Conservation (phyloP, 2,888 invertebrate genomes). For the Rhagonycha lutea region DNA sequence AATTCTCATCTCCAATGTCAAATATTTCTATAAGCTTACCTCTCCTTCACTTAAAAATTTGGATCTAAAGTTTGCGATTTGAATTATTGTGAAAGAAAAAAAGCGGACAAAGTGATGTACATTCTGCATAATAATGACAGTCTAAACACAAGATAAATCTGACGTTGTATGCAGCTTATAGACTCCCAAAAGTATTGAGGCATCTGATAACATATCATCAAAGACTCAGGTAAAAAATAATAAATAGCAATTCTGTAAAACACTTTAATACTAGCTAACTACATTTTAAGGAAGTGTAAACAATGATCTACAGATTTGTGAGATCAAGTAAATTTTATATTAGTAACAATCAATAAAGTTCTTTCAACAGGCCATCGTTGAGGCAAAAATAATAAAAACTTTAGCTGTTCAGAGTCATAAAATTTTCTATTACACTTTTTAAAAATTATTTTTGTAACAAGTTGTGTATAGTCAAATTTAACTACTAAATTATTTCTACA, state of each 20-base stretch:
- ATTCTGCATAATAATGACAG: too few relatives aligned
- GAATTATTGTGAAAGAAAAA: too few relatives aligned
- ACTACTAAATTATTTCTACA: background rate
- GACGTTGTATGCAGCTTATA: too few relatives aligned
- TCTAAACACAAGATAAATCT: too few relatives aligned
- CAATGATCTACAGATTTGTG: constrained; percentile 10
- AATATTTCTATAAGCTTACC: too few relatives aligned
- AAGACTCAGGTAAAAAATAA: background rate
- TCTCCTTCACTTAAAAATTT: too few relatives aligned
- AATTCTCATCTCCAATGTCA: too few relatives aligned
- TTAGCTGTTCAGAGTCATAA: background rate
- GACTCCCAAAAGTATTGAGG: too few relatives aligned
- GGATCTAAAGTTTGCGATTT: too few relatives aligned
- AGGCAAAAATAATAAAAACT: background rate
- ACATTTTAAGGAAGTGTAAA: constrained; percentile 11
- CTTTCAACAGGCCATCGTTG: background rate
- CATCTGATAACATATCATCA: too few relatives aligned
- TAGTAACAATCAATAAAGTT: constrained; percentile 10
- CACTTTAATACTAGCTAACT: constrained; percentile 16
- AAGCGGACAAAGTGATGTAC: too few relatives aligned
- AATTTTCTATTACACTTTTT: background rate
- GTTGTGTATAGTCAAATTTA: background rate
- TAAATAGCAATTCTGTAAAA: constrained; percentile 4
- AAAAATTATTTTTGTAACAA: background rate
- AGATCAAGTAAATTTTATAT: constrained; percentile 9